phyloP scores from a whole-genome alignment of 2,113 vertebrate species.

The Eurystomus gularis region DNA sequence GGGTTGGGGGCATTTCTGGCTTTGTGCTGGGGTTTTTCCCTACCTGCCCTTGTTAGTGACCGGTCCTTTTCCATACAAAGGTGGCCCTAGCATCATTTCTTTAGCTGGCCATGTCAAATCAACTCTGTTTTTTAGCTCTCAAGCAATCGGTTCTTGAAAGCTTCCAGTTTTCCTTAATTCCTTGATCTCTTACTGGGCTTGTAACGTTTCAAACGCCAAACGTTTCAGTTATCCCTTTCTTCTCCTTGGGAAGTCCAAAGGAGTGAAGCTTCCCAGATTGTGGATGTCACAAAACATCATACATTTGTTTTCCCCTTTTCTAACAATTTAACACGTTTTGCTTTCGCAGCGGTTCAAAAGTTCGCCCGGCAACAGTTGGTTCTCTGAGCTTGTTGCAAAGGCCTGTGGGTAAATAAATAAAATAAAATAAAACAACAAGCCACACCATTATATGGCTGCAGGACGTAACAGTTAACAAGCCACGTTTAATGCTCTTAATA shows the following conservation, averaged over 20 bases:
- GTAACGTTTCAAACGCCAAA: slow-evolving; percentile 7
- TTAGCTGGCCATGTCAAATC: neutral
- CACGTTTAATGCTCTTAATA: slow-evolving; percentile 1
- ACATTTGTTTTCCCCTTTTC: slow-evolving; percentile 32
- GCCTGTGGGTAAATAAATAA: neutral
- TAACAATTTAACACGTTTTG: slow-evolving; percentile 44
- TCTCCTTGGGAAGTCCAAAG: slow-evolving; percentile 61
- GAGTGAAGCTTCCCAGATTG: slow-evolving; percentile 60
- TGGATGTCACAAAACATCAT: slow-evolving; percentile 50
- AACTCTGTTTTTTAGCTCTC: neutral
- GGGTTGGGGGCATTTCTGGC: neutral
- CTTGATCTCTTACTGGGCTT: neutral
- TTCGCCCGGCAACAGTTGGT: slow-evolving; percentile 51
- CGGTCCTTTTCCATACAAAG: neutral
- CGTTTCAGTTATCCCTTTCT: slow-evolving; percentile 17
- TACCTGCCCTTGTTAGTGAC: neutral
- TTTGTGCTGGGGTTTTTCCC: neutral
- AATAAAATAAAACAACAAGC: neutral
- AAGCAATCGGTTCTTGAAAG: neutral
- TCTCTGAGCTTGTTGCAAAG: neutral
- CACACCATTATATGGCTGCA: neutral
- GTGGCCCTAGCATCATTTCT: neutral
- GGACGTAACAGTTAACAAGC: slow-evolving; percentile 17
- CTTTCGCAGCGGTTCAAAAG: slow-evolving; percentile 42
- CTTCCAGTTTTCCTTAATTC: neutral